Conservation (phyloP, 64 coral and sea anemone species). For the Montipora cactus region DNA sequence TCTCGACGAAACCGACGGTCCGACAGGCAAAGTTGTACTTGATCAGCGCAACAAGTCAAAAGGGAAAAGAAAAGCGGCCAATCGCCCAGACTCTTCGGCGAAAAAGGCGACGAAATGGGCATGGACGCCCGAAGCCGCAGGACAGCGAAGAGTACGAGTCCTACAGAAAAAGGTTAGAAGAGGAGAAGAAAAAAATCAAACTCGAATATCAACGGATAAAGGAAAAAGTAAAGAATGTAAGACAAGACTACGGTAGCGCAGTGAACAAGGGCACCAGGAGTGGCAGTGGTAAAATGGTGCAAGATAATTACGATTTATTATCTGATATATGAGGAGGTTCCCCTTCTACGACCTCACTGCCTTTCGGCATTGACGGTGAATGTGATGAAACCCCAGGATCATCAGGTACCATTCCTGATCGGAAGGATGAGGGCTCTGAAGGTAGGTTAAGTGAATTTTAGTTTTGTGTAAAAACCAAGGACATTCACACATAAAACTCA, state of each 20-base stretch:
- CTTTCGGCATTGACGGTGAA: not conserved
- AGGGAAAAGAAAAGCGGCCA: constrained; percentile 15
- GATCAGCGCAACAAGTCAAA: constrained; percentile 7
- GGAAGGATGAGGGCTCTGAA: not conserved
- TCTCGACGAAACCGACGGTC: not conserved
- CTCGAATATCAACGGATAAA: constrained; percentile 1
- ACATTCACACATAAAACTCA: constrained; percentile 2
- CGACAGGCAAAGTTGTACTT: constrained; percentile 3
- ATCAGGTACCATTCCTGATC: not conserved
- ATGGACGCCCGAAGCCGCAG: too few relatives aligned
- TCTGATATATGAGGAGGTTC: not conserved
- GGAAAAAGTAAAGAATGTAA: constrained; percentile 19
- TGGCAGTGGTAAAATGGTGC: not conserved
- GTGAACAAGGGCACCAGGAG: constrained; percentile 15
- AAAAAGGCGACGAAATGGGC: not conserved
- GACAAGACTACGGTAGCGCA: constrained; percentile 1
- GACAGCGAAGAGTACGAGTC: constrained; percentile 8
- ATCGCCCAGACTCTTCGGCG: not conserved
- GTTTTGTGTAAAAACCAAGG: not conserved
- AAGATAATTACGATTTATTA: constrained; percentile 12
- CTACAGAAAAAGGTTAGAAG: constrained; percentile 10
- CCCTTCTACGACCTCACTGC: not conserved
- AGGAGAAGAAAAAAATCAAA: not conserved
- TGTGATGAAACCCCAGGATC: not conserved
- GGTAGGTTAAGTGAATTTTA: constrained; percentile 7